Evolutionary conservation across 2,797 vertebrate genomes (phyloP).

Genomic region (Columba guinea): DNA sequence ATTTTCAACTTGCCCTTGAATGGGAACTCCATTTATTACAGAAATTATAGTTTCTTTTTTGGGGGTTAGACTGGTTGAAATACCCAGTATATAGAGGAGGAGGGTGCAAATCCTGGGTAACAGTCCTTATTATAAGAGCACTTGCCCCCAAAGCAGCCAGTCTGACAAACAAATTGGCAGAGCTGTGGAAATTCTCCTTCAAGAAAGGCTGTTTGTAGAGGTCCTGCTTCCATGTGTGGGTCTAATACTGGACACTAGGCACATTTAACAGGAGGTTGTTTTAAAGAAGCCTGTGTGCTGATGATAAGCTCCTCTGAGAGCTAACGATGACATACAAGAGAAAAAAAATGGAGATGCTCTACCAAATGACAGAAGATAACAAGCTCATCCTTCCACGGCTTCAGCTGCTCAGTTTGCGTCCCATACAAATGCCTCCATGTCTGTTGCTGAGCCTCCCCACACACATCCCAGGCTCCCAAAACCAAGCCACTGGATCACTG

Average conservation of each 20-base stretch:
- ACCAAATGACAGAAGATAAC: neutral
- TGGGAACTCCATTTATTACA: neutral
- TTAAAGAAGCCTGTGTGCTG: neutral
- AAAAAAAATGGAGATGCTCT: neutral
- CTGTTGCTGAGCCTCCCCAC: neutral
- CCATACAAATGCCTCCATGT: neutral
- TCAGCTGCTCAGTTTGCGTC: fast-evolving
- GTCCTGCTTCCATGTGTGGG: neutral
- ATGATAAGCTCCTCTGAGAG: neutral
- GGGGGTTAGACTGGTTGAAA: neutral
- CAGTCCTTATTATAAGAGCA: neutral
- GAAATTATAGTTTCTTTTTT: neutral
- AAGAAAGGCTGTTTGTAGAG: neutral
- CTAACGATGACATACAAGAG: neutral
- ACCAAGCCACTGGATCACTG: neutral
- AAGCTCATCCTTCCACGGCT: neutral
- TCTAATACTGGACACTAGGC: neutral
- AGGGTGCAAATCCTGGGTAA: neutral
- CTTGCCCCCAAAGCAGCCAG: neutral
- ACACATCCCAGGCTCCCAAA: neutral
- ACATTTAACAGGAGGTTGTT: neutral
- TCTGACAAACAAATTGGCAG: neutral
- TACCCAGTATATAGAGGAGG: neutral
- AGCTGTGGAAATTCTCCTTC: neutral
- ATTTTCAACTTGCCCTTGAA: neutral